Conservation (phyloP, 2,888 invertebrate genomes). For the Drosophila villosipedis region DNA sequence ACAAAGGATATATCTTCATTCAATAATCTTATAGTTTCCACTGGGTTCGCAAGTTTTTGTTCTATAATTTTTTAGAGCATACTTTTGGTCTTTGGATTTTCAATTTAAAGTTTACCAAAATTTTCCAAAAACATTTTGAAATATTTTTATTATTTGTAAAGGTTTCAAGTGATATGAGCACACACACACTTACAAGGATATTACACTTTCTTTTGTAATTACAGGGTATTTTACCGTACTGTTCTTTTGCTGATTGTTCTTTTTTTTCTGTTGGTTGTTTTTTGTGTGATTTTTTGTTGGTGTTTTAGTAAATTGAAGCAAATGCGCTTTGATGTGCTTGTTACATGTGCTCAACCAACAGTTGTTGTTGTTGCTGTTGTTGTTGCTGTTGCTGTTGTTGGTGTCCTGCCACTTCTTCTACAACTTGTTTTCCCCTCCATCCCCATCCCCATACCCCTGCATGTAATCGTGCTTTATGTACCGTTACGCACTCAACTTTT, state of each 20-base stretch:
- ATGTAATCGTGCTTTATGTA: conserved; percentile 84
- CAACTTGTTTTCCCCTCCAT: conserved; percentile 18
- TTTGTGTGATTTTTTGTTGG: conserved; percentile 36
- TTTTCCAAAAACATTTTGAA: background rate
- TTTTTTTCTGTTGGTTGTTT: conserved; percentile 25
- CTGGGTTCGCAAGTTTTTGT: background rate
- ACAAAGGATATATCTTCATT: background rate
- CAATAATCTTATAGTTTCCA: background rate
- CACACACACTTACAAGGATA: background rate
- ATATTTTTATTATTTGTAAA: background rate
- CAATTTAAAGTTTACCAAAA: background rate
- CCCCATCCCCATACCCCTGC: conserved; percentile 20
- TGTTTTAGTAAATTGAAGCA: conserved; percentile 84
- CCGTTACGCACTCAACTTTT: conserved; percentile 81
- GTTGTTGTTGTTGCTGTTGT: conserved; percentile 1
- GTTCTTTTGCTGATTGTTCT: too few species aligned
- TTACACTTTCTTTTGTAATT: background rate
- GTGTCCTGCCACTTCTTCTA: background rate
- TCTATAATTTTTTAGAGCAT: too few species aligned
- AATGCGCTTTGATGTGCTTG: conserved; percentile 83
- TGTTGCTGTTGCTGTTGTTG: conserved; percentile 1
- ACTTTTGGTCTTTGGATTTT: background rate
- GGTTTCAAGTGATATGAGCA: background rate
- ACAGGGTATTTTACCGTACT: conserved; percentile 12
- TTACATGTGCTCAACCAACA: conserved; percentile 67